Percentiles rank a stretch among this genome's conserved stretches.
Conservation (phyloP, 1,140 invertebrate genomes). For the Cephus cinctus region DNA sequence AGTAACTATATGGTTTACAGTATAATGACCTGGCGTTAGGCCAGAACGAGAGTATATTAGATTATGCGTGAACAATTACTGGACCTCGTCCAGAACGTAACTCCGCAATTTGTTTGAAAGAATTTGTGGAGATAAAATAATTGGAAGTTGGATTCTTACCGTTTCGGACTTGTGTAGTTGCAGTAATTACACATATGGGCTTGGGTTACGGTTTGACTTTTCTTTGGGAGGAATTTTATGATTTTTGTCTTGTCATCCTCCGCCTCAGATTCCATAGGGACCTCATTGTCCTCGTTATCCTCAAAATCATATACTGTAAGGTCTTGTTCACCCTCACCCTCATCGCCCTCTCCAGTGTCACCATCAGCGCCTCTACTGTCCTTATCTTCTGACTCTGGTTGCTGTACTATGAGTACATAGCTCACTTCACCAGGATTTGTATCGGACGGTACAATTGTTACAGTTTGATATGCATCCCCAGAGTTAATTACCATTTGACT, state of each 20-base stretch:
- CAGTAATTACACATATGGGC: slow-evolving; percentile 87
- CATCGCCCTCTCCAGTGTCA: slow-evolving; percentile 60
- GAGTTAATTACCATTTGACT: slow-evolving; percentile 61
- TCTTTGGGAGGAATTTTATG: slow-evolving; percentile 67
- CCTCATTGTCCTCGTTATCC: slow-evolving; percentile 61
- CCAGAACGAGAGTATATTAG: no score
- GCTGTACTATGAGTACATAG: slow-evolving; percentile 87
- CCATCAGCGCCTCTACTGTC: slow-evolving; percentile 57
- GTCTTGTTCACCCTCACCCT: slow-evolving; percentile 63
- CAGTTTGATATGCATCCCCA: slow-evolving; percentile 74
- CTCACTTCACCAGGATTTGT: slow-evolving; percentile 78
- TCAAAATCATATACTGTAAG: slow-evolving; percentile 69
- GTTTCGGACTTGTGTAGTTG: slow-evolving; percentile 85
- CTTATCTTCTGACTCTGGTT: slow-evolving; percentile 61
- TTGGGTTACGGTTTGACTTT: slow-evolving; percentile 68
- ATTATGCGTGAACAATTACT: no score
- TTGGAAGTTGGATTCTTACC: no score
- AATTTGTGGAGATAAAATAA: no score
- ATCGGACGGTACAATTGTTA: slow-evolving; percentile 84
- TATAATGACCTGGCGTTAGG: no score
- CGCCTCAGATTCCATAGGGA: slow-evolving; percentile 62
- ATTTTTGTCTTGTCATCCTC: slow-evolving; percentile 73
- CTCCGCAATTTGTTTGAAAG: no score
- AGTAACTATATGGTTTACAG: no score
- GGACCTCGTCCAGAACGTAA: no score